These are phyloP conservation scores for Ranitomeya variabilis DNA, from an alignment of 2,113 vertebrate species.

Conservation along the genomic window DNA sequence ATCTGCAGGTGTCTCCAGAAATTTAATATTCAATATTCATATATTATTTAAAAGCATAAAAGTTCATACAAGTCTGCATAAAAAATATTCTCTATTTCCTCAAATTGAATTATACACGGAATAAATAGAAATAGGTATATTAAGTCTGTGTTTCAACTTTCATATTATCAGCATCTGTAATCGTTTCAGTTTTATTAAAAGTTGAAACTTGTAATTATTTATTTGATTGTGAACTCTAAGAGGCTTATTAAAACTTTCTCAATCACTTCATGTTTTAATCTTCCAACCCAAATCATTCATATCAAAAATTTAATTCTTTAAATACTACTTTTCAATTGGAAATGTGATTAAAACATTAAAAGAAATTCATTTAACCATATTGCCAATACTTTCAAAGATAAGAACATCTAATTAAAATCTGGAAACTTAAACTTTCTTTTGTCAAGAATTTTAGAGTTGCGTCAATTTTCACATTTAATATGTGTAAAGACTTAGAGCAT, in stretches of 20 bases:
- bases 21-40: conserved; percentile 1
- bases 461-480: not conserved
- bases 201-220: conserved; percentile 1
- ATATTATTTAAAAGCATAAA: not conserved
- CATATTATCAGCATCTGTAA: not conserved
- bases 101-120: not conserved
- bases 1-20: conserved; percentile 18
- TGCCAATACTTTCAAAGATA: conserved; percentile 29
- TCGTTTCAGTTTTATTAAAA: conserved; percentile 1
- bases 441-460: not conserved
- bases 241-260: conserved; percentile 32
- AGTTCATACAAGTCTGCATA: not conserved
- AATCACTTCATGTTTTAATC: conserved; percentile 37
- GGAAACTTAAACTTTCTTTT: conserved; percentile 24
- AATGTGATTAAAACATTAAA: conserved; percentile 48
- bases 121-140: not conserved
- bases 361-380: conserved; percentile 27
- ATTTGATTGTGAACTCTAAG: conserved; percentile 27
- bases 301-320: conserved; percentile 13
- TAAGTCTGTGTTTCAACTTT: not conserved
- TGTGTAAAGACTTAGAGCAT: not conserved
- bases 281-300: not conserved
- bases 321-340: conserved; percentile 18
- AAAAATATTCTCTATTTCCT: not conserved
- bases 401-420: conserved; percentile 51